These are phyloP conservation scores for Thaleichthys pacificus DNA, from an alignment of 2,797 vertebrate genomes.

Conservation along the genomic window DNA sequence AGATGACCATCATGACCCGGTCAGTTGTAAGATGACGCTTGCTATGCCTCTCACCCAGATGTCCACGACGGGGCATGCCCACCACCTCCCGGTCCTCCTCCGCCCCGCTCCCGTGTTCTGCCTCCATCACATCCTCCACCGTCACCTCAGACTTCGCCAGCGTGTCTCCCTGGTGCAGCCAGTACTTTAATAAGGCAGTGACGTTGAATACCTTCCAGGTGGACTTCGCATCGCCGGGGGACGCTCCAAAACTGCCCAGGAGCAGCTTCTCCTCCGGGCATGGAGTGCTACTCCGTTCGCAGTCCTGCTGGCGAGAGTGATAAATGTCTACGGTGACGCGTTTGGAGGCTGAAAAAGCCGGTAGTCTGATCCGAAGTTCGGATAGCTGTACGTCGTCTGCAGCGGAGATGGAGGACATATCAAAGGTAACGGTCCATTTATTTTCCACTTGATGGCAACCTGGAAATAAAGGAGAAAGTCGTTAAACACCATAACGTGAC, in stretches of 20 bases:
- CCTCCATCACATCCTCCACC: constrained; percentile 23
- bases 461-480: constrained; percentile 39
- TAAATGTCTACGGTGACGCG: constrained; percentile 76
- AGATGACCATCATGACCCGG: constrained; percentile 81
- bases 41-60: constrained; percentile 22
- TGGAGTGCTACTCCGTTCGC: constrained; percentile 5
- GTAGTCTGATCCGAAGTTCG: constrained; percentile 77
- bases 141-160: constrained; percentile 18
- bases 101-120: constrained; percentile 34
- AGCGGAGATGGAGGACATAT: constrained; percentile 83
- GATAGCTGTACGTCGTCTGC: constrained; percentile 77
- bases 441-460: constrained; percentile 74
- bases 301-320: constrained; percentile 68
- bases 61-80: constrained; percentile 5
- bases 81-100: constrained; percentile 12
- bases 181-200: constrained; percentile 75
- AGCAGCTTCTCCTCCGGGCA: constrained; percentile 68
- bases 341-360: constrained; percentile 52
- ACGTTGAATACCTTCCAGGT: constrained; percentile 83
- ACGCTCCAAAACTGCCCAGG: constrained; percentile 75
- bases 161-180: constrained; percentile 67
- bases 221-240: constrained; percentile 49
- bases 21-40: constrained; percentile 57
- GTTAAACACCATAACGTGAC: not conserved
- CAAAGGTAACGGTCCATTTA: constrained; percentile 81